phyloP scores from a whole-genome alignment of 92 coral and sea anemone species.

The Porites cylindrica region DNA sequence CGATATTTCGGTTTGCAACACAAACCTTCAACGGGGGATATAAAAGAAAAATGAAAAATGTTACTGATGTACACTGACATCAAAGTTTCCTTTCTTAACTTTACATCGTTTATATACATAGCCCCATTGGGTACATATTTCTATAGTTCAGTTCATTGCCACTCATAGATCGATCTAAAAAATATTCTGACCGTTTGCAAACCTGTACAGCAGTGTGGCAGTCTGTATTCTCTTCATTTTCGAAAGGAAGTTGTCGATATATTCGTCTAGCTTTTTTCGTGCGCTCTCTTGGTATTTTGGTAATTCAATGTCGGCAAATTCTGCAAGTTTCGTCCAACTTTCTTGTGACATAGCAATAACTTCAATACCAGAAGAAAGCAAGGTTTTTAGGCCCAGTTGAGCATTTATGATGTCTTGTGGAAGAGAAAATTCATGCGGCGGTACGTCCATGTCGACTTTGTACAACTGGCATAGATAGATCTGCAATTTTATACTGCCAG shows the following conservation, averaged over 20 bases:
- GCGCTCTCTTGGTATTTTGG: slow-evolving; percentile 25
- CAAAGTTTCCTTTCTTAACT: too few species aligned
- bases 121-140: too few species aligned
- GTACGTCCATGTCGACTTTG: slow-evolving; percentile 14
- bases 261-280: slow-evolving; percentile 25
- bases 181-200: neutral
- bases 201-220: neutral
- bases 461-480: slow-evolving; percentile 43
- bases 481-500: neutral
- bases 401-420: slow-evolving; percentile 18
- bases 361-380: slow-evolving; percentile 23
- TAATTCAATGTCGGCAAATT: slow-evolving; percentile 6
- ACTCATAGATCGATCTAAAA: too few species aligned
- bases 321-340: slow-evolving; percentile 39
- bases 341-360: slow-evolving; percentile 33
- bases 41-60: too few species aligned
- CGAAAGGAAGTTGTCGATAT: slow-evolving; percentile 4
- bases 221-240: neutral
- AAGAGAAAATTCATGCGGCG: neutral
- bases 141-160: too few species aligned
- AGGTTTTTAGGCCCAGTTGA: slow-evolving; percentile 5
- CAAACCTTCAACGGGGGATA: too few species aligned
- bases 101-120: too few species aligned
- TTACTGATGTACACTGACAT: too few species aligned
- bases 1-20: too few species aligned